These are phyloP conservation scores for Torymus auratus DNA, from an alignment of 2,888 invertebrate genomes.

Conservation along the genomic window DNA sequence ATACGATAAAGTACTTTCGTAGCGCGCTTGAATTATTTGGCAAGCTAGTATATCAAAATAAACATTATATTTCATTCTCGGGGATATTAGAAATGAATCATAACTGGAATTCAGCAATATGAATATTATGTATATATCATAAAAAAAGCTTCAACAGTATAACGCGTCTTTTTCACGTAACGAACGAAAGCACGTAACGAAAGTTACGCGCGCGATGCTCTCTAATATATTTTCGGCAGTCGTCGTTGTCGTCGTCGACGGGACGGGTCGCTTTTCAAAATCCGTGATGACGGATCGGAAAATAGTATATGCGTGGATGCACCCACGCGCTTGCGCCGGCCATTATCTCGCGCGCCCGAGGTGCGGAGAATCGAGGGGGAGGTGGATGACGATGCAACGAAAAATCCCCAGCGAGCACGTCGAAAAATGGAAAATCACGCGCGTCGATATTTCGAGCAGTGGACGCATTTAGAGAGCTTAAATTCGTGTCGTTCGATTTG, in stretches of 20 bases:
- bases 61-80: no score
- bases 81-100: no score
- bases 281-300: conserved; percentile 60
- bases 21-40: no score
- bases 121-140: no score
- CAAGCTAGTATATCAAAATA: no score
- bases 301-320: conserved; percentile 54
- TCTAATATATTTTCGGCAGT: not conserved
- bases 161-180: no score
- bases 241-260: not conserved
- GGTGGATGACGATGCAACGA: conserved; percentile 19
- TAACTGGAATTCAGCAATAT: no score
- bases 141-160: no score
- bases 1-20: no score
- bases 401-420: not conserved
- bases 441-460: no score
- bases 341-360: conserved; percentile 6
- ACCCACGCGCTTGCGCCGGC: conserved; percentile 44
- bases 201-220: no score
- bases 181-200: no score
- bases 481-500: conserved; percentile 7
- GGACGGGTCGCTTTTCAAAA: conserved; percentile 27
- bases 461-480: not conserved
- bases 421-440: conserved; percentile 43
- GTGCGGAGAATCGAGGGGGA: not conserved